Conservation (phyloP, 2,113 vertebrate species). For the Andinoacara biseriatus region DNA sequence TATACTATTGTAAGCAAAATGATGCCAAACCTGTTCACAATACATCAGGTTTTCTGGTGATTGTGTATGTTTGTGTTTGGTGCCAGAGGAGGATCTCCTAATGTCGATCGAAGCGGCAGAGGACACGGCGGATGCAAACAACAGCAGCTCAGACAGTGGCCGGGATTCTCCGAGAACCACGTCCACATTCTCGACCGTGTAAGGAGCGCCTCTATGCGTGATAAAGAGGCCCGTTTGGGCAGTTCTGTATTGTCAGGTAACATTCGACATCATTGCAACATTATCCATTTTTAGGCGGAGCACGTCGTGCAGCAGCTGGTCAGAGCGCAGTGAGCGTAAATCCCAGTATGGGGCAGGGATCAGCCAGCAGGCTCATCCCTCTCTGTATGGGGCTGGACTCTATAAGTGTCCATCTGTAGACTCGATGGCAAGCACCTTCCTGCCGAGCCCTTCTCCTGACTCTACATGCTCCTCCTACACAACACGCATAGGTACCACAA, state of each 20-base stretch:
- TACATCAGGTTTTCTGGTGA: not conserved
- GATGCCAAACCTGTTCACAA: not conserved
- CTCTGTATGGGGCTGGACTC: constrained; percentile 18
- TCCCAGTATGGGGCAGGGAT: constrained; percentile 20
- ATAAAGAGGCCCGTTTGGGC: too few species aligned
- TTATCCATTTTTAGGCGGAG: constrained; percentile 53
- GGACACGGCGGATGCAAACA: constrained; percentile 15
- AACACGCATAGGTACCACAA: constrained; percentile 79
- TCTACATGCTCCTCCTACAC: constrained; percentile 68
- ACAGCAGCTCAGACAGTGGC: constrained; percentile 79
- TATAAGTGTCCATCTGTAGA: constrained; percentile 66
- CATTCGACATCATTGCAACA: not conserved
- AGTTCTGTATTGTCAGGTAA: not conserved
- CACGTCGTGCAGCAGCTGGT: constrained; percentile 75
- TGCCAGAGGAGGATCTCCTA: constrained; percentile 79
- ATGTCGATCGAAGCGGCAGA: constrained; percentile 68
- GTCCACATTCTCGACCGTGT: constrained; percentile 60
- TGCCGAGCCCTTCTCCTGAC: constrained; percentile 74
- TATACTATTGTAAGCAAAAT: not conserved
- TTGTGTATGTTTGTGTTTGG: not conserved
- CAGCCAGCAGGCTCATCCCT: not conserved
- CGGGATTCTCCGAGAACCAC: constrained; percentile 67
- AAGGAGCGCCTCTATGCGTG: not conserved
- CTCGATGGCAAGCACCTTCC: constrained; percentile 77
- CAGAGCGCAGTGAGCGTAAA: constrained; percentile 61